phyloP scores from a whole-genome alignment of 1,140 invertebrate species.

The Bombus confusus region DNA sequence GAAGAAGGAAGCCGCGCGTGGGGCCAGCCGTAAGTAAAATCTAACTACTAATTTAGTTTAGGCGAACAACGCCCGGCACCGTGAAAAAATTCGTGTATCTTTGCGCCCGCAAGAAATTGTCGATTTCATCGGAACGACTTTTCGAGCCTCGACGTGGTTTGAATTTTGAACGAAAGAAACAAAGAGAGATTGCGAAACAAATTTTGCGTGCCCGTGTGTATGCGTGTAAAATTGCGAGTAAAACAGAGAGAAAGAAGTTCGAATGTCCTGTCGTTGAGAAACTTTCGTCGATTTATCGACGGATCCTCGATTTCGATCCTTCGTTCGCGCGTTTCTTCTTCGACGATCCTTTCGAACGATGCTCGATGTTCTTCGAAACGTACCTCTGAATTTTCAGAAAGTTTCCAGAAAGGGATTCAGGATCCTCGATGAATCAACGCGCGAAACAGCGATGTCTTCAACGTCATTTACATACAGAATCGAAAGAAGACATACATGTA shows the following conservation, averaged over 20 bases:
- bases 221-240: background rate
- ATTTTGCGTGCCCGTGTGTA: background rate
- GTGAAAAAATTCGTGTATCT: constrained; percentile 43
- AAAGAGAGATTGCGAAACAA: no score
- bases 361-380: background rate
- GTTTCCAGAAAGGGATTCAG: background rate
- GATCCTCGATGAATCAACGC: constrained; percentile 41
- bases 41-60: constrained; percentile 69
- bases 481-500: constrained; percentile 23
- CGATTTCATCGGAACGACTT: background rate
- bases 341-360: background rate
- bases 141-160: constrained; percentile 12
- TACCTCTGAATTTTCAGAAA: background rate
- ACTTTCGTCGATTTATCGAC: constrained; percentile 11
- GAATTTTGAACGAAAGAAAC: background rate
- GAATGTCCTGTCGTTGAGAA: constrained; percentile 37
- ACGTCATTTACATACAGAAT: constrained; percentile 42
- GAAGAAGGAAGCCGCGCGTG: constrained; percentile 43
- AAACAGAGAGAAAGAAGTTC: background rate
- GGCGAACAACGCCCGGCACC: constrained; percentile 58
- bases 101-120: background rate
- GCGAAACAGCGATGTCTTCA: constrained; percentile 2
- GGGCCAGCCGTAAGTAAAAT: constrained; percentile 68
- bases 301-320: background rate
- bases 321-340: background rate